These are phyloP conservation scores for Lophura nycthemera DNA, from an alignment of 2,113 vertebrate genomes.

Conservation along the genomic window DNA sequence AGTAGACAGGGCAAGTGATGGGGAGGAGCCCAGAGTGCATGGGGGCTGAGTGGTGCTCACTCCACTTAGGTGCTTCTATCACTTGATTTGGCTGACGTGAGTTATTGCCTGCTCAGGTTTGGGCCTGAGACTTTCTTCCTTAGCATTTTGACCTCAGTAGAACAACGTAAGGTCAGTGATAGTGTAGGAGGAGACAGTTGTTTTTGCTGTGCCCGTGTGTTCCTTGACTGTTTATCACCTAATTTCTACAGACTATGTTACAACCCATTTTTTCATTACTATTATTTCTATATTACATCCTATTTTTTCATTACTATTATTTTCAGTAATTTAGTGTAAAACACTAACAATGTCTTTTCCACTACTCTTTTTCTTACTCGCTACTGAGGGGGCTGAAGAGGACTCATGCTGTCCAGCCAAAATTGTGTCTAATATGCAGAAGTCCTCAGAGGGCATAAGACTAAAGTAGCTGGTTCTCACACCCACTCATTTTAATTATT, in stretches of 20 bases:
- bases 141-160: not conserved
- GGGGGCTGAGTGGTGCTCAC: accelerated
- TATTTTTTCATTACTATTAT: not conserved
- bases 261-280: not conserved
- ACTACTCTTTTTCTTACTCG: not conserved
- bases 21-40: not conserved
- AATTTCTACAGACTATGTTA: not conserved
- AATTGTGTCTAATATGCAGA: not conserved
- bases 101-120: not conserved
- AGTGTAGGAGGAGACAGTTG: not conserved
- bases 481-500: not conserved
- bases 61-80: not conserved
- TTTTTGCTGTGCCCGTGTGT: not conserved
- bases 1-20: not conserved
- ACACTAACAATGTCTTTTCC: not conserved
- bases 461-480: not conserved
- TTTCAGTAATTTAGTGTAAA: not conserved
- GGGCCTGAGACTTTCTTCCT: not conserved
- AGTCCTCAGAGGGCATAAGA: not conserved
- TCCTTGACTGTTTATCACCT: not conserved
- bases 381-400: not conserved
- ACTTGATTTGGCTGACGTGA: not conserved
- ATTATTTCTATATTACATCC: not conserved
- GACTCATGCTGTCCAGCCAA: not conserved
- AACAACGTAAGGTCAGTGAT: not conserved